These are phyloP conservation scores for Myrmophylax atrothorax DNA, from an alignment of 2,113 vertebrate genomes.

Conservation along the genomic window DNA sequence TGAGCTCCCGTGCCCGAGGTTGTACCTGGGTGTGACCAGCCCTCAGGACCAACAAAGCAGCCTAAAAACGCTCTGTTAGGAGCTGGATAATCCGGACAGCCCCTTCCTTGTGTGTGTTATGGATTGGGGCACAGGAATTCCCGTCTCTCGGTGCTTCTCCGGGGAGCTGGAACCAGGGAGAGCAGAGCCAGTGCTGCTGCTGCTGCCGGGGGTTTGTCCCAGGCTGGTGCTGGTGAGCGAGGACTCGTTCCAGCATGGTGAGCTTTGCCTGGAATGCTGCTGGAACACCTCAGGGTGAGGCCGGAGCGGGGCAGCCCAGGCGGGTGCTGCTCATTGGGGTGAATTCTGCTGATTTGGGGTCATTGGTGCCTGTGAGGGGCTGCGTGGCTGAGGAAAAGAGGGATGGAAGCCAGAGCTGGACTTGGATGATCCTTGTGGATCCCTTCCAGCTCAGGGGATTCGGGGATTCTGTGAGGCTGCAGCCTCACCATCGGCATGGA, in stretches of 20 bases:
- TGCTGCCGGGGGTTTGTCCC: rapidly evolving
- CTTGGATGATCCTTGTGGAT: not conserved
- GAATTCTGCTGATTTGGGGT: not conserved
- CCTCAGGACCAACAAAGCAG: not conserved
- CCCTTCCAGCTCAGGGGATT: not conserved
- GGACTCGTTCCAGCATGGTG: rapidly evolving
- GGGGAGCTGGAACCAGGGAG: not conserved
- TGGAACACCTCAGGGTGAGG: rapidly evolving
- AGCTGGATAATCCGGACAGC: rapidly evolving
- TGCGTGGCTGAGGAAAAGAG: rapidly evolving
- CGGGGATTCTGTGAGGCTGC: not conserved
- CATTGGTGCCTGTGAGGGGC: not conserved
- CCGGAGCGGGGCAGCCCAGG: rapidly evolving
- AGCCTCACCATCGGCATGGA: rapidly evolving
- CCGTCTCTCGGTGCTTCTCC: not conserved
- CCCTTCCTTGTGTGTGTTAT: rapidly evolving
- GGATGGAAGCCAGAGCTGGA: not conserved
- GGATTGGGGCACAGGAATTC: rapidly evolving
- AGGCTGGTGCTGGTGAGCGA: rapidly evolving
- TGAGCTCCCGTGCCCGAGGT: not conserved
- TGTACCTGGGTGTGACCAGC: not conserved
- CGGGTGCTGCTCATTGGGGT: not conserved
- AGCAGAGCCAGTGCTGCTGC: rapidly evolving
- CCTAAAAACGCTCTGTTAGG: not conserved
- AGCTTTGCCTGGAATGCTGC: not conserved